Percentiles rank a stretch among this genome's conserved stretches.
phyloP scores from a whole-genome alignment of 2,797 vertebrate genomes.

The Thalassophryne amazonica region DNA sequence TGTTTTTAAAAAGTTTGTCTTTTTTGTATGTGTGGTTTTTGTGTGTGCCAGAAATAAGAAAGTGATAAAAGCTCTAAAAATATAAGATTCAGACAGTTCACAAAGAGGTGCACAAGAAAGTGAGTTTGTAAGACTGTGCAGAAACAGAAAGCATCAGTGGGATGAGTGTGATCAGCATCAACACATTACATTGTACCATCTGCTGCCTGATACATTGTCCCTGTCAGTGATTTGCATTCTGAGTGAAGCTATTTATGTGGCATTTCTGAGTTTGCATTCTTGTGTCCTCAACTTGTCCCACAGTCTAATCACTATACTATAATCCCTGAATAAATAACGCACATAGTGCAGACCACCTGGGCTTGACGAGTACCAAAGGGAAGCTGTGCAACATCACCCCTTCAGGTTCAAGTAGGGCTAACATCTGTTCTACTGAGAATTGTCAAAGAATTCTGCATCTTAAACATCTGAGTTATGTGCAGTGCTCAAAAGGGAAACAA shows the following conservation, averaged over 20 bases:
- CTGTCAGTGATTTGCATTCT: not conserved
- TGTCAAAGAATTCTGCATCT: too few relatives aligned
- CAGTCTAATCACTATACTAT: not conserved
- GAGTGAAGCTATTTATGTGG: constrained; percentile 6
- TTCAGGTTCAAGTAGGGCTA: too few relatives aligned
- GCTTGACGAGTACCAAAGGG: too few relatives aligned
- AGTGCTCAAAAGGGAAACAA: too few relatives aligned
- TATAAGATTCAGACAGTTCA: constrained; percentile 38
- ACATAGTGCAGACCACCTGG: not conserved
- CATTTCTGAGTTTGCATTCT: constrained; percentile 15
- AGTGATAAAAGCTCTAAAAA: constrained; percentile 38
- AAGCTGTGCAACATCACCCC: too few relatives aligned
- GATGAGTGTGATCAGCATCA: constrained; percentile 39
- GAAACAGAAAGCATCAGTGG: constrained; percentile 37
- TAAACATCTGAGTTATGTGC: too few relatives aligned
- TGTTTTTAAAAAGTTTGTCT: constrained; percentile 33
- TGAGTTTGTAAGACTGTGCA: constrained; percentile 24
- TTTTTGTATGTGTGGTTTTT: constrained; percentile 3
- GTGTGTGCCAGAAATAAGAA: constrained; percentile 19
- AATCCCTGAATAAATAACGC: not conserved
- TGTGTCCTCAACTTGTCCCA: constrained; percentile 9
- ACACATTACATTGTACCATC: constrained; percentile 39
- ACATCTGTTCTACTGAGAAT: too few relatives aligned
- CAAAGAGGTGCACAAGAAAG: constrained; percentile 26
- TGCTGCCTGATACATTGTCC: constrained; percentile 34